Conservation (phyloP, 2,888 invertebrate genomes). For the Elysia crispata region DNA sequence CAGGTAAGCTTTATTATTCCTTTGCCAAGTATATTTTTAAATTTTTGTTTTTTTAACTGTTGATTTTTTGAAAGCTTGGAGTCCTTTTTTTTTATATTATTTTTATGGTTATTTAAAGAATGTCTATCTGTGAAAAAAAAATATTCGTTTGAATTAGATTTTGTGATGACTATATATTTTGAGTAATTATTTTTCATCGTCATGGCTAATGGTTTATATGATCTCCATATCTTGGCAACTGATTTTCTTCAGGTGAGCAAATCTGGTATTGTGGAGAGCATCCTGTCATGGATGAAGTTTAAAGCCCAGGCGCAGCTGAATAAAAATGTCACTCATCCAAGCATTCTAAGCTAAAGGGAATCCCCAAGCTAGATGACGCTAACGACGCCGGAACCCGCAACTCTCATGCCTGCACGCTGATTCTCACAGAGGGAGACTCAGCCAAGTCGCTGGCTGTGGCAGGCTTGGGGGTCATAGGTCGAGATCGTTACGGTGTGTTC, state of each 20-base stretch:
- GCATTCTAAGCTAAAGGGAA: constrained; percentile 89
- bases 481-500: constrained; percentile 97
- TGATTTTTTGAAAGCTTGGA: too few species aligned
- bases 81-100: too few species aligned
- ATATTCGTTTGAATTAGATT: too few species aligned
- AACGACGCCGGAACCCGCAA: constrained; percentile 95
- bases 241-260: constrained; percentile 85
- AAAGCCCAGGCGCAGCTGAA: constrained; percentile 93
- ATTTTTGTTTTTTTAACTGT: too few species aligned
- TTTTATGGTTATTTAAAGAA: too few species aligned
- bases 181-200: too few species aligned
- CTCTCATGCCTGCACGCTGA: constrained; percentile 93
- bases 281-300: constrained; percentile 96
- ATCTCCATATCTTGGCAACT: too few species aligned
- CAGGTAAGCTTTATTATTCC: constrained; percentile 59
- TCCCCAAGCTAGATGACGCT: constrained; percentile 98
- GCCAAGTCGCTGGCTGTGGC: constrained; percentile 98
- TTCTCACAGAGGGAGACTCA: constrained; percentile 99
- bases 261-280: constrained; percentile 95
- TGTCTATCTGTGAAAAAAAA: too few species aligned
- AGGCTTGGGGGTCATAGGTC: constrained; percentile 91
- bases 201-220: too few species aligned
- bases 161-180: too few species aligned
- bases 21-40: too few species aligned
- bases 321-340: constrained; percentile 91